Conservation (phyloP, 2,797 vertebrate genomes). For the Myiotriccus ornatus region DNA sequence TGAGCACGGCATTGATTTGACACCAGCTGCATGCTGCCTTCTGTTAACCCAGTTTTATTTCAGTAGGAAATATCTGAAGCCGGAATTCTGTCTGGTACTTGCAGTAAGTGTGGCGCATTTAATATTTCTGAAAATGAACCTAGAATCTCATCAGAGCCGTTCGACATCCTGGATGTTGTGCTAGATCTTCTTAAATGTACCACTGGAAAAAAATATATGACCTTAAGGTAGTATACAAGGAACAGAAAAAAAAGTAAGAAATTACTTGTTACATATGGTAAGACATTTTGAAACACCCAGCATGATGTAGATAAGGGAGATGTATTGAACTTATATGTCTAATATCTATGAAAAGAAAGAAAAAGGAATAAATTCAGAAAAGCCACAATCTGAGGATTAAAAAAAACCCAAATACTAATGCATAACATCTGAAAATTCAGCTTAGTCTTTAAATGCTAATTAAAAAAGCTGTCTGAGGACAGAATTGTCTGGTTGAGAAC, state of each 20-base stretch:
- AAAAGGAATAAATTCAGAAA: background rate
- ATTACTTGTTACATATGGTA: accelerated
- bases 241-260: background rate
- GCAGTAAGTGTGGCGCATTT: background rate
- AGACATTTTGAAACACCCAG: background rate
- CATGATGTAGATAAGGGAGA: background rate
- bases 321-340: background rate
- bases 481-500: background rate
- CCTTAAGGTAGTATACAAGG: background rate
- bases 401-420: background rate
- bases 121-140: background rate
- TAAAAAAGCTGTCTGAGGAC: background rate
- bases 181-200: background rate
- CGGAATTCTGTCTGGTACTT: background rate
- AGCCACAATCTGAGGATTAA: background rate
- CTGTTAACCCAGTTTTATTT: conserved; percentile 52
- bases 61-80: conserved; percentile 5
- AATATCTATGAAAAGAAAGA: background rate
- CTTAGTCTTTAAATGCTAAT: background rate
- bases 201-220: background rate
- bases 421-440: background rate
- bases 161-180: background rate
- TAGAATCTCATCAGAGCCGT: background rate
- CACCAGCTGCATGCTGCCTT: conserved; percentile 22
- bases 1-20: background rate